These are phyloP conservation scores for Acanthacorydalis orientalis DNA, from an alignment of 2,888 invertebrate genomes.

Conservation along the genomic window DNA sequence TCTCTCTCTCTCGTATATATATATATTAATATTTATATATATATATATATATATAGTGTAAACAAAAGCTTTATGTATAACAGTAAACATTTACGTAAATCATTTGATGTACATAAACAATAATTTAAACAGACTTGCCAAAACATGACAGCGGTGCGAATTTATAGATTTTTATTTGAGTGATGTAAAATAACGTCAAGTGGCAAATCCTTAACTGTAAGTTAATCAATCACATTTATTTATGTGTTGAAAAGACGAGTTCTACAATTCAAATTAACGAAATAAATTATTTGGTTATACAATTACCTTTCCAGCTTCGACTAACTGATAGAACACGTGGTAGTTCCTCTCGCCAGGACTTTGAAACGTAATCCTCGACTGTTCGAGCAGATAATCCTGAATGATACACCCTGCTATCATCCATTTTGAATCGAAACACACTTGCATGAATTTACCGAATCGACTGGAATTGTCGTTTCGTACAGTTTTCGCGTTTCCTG, in stretches of 20 bases:
- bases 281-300: background rate
- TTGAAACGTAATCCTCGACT: constrained; percentile 80
- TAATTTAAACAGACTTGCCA: too few species aligned
- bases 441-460: constrained; percentile 93
- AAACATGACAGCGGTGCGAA: too few species aligned
- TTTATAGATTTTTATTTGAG: too few species aligned
- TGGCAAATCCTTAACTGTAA: too few species aligned
- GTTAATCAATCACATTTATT: too few species aligned
- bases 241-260: background rate
- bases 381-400: constrained; percentile 78
- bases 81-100: too few species aligned
- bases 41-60: too few species aligned
- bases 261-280: constrained; percentile 1
- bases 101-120: too few species aligned
- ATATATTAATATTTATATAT: too few species aligned
- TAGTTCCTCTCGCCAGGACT: constrained; percentile 77
- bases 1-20: too few species aligned
- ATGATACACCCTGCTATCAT: constrained; percentile 85
- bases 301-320: constrained; percentile 62
- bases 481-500: constrained; percentile 86
- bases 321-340: constrained; percentile 82
- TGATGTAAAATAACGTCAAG: too few species aligned
- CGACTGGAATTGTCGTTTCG: constrained; percentile 86
- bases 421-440: constrained; percentile 75
- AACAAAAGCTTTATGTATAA: too few species aligned